Evolutionary conservation across 2,797 vertebrate genomes (phyloP).

Genomic region (Spheniscus humboldti): DNA sequence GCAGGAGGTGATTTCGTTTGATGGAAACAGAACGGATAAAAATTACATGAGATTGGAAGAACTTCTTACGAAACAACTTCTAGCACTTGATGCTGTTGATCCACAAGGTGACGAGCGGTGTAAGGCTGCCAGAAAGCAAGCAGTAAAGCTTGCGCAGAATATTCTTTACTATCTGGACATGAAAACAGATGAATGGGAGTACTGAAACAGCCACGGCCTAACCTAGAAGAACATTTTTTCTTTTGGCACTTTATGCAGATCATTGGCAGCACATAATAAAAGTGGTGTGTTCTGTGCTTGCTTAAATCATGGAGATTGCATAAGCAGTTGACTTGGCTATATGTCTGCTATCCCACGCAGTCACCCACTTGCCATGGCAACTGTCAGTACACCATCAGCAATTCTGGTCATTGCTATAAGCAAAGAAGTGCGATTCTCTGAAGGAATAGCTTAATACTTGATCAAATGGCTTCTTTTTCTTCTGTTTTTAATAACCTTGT

Average conservation of each 20-base stretch:
- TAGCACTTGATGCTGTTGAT: slow-evolving; percentile 93
- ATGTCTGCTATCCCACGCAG: slow-evolving; percentile 53
- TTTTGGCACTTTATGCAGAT: slow-evolving; percentile 3
- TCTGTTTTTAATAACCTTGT: not conserved
- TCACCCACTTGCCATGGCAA: slow-evolving; percentile 51
- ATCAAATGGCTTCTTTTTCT: not conserved
- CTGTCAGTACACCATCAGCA: slow-evolving; percentile 62
- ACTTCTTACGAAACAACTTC: slow-evolving; percentile 93
- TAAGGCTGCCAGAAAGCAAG: slow-evolving; percentile 92
- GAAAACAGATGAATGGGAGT: slow-evolving; percentile 98
- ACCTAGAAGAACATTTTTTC: not conserved
- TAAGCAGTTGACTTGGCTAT: slow-evolving; percentile 54
- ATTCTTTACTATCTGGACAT: slow-evolving; percentile 96
- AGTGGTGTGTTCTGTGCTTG: slow-evolving; percentile 49
- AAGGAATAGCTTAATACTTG: slow-evolving; percentile 33
- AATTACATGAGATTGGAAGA: slow-evolving; percentile 95
- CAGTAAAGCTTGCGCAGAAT: slow-evolving; percentile 95
- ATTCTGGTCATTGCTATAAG: slow-evolving; percentile 47
- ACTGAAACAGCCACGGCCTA: slow-evolving; percentile 68
- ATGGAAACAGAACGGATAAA: slow-evolving; percentile 90
- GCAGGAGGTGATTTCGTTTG: slow-evolving; percentile 89
- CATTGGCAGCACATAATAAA: not conserved
- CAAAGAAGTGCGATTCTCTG: slow-evolving; percentile 6
- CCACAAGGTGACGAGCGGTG: slow-evolving; percentile 87
- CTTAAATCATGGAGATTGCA: slow-evolving; percentile 15